Evolutionary conservation across 53 echinoderm and acorn worm genomes (phyloP), one percentile per base, ranked within the genome.

Genomic region (Crossaster papposus): DNA sequence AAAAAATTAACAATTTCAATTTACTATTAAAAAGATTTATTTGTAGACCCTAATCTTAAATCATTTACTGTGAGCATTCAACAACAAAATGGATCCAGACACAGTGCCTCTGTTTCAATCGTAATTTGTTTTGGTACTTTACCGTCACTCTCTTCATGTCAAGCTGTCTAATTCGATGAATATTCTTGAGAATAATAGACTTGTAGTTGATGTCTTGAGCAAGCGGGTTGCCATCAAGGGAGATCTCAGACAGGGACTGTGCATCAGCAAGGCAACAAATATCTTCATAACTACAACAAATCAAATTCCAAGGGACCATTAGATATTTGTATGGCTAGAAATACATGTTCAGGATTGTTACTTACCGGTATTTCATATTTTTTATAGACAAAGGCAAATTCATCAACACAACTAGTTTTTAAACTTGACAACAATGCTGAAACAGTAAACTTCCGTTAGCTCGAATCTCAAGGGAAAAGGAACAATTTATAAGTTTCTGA

Each of bases 111-210:
- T n/a, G n/a, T n/a, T n/a, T n/a, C n/a, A n/a, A n/a, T n/a, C n/a
- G n/a, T n/a, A n/a, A n/a, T n/a, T n/a, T n/a, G n/a, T n/a, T n/a
- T n/a, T n/a, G n/a, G n/a, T 44, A 73, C 17, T 35, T 14, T 78
- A 99, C 99, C 20, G 99, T 93, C 20, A 99, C 94, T 89, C 93
- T 94, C 81, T 96, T 96, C 96, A 96, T 95, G 65, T 98, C 98
- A 33, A 99, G 90, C 75, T 94, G 95, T 79, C 89, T 91, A 18
- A 99, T 93, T 72, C 95, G 96, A 15, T 64, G 70, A 87, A 96
- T 81, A 68, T 88, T 86, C 53, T 92, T 86, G 15, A 99, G 89
- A 20, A 99, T 78, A 29, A 88, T 95, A 64, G 91, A 90, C 71
- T 94, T 94, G 70, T 99, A 99, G 76, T 93, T 92, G 58, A 89